Percentiles rank a stretch among this genome's conserved stretches.
phyloP scores from a whole-genome alignment of 2,797 vertebrate species.

The Rhinophrynus dorsalis region DNA sequence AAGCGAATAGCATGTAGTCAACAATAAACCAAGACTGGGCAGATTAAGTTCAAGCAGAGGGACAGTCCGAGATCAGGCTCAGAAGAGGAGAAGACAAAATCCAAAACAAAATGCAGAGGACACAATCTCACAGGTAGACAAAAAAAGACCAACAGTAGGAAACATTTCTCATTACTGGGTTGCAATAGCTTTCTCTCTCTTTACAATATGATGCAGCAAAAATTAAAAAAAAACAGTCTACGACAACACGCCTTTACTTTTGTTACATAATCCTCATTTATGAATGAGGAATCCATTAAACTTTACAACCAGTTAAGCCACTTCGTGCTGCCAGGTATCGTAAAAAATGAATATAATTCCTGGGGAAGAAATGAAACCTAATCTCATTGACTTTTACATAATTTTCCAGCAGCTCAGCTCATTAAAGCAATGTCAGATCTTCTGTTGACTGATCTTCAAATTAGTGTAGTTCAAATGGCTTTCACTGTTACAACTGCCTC shows the following conservation, averaged over 20 bases:
- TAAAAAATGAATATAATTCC: conserved; percentile 18
- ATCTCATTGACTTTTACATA: conserved; percentile 33
- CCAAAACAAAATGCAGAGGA: too few species aligned
- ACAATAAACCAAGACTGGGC: too few species aligned
- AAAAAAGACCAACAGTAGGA: too few species aligned
- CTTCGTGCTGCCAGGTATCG: conserved; percentile 7
- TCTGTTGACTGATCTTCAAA: conserved; percentile 32
- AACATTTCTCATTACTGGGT: too few species aligned
- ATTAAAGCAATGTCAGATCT: conserved; percentile 35
- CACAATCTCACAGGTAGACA: too few species aligned
- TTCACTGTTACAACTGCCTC: conserved; percentile 7
- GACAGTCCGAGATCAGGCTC: too few species aligned
- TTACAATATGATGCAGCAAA: too few species aligned
- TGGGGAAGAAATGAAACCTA: conserved; percentile 9
- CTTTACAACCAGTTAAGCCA: neutral
- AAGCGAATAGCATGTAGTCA: too few species aligned
- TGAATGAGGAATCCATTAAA: neutral
- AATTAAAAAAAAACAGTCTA: too few species aligned
- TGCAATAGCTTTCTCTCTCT: too few species aligned
- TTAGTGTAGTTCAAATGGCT: conserved; percentile 30
- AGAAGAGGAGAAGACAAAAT: too few species aligned
- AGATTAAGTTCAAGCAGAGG: too few species aligned
- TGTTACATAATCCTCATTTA: neutral
- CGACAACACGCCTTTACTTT: neutral
- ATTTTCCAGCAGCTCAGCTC: conserved; percentile 24